Percentiles rank a stretch among this genome's conserved stretches.
These are phyloP conservation scores for Grallaria varia DNA, from an alignment of 2,113 vertebrate genomes.

Conservation along the genomic window DNA sequence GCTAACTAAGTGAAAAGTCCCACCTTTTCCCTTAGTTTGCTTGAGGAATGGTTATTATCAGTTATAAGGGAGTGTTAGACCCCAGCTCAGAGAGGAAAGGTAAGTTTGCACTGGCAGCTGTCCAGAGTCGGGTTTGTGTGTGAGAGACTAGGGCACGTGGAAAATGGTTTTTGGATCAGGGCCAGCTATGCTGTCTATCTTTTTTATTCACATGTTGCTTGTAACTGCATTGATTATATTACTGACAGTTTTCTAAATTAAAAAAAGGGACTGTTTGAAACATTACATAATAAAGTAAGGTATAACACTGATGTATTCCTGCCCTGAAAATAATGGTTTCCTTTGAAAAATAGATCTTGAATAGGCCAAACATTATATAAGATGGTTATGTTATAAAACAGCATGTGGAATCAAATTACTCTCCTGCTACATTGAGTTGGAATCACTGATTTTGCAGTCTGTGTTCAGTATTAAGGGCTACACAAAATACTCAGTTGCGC, in stretches of 20 bases:
- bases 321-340: not conserved
- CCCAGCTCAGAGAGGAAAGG: not conserved
- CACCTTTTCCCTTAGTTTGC: not conserved
- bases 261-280: not conserved
- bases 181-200: not conserved
- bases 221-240: not conserved
- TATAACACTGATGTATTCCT: not conserved
- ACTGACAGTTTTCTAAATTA: not conserved
- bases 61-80: not conserved
- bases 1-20: not conserved
- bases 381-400: constrained; percentile 9
- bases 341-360: not conserved
- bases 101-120: not conserved
- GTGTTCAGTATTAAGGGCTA: constrained; percentile 64
- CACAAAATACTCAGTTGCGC: constrained; percentile 54
- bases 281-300: not conserved
- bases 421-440: not conserved
- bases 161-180: not conserved
- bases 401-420: constrained; percentile 12
- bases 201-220: not conserved
- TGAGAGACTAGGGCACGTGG: not conserved
- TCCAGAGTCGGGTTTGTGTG: not conserved
- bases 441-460: constrained; percentile 45
- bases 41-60: not conserved
- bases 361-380: constrained; percentile 29